Conservation (phyloP, 2,797 vertebrate genomes). For the Sylvilagus floridanus region DNA sequence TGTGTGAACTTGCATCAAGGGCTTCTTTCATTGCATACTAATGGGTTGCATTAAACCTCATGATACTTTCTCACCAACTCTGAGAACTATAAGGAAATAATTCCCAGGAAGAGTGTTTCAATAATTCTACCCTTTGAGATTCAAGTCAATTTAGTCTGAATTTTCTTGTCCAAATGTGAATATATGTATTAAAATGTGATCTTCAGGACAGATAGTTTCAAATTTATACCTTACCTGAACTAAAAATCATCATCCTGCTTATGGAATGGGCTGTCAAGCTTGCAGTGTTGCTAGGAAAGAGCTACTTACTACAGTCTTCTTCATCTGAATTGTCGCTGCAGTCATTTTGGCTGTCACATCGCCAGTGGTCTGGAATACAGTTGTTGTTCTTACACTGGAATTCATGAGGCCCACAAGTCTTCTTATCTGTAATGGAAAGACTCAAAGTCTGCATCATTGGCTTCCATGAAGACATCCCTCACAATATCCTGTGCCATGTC, state of each 20-base stretch:
- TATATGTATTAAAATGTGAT: slow-evolving; percentile 48
- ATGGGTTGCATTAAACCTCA: slow-evolving; percentile 69
- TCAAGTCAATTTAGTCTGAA: slow-evolving; percentile 60
- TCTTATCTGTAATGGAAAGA: slow-evolving; percentile 95
- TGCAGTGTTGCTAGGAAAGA: background rate
- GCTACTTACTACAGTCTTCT: slow-evolving; percentile 97
- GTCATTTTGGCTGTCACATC: slow-evolving; percentile 98
- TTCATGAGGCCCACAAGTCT: slow-evolving; percentile 98
- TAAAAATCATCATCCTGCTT: background rate
- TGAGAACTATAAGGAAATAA: slow-evolving; percentile 61
- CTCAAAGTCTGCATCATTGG: background rate
- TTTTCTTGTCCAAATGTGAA: slow-evolving; percentile 48
- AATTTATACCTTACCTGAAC: background rate
- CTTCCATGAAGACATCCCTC: background rate
- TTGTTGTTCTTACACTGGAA: slow-evolving; percentile 99
- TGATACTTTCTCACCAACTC: slow-evolving; percentile 64
- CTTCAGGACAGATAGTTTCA: slow-evolving; percentile 5
- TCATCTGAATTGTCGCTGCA: slow-evolving; percentile 99
- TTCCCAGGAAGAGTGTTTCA: slow-evolving; percentile 53
- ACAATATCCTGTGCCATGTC: background rate
- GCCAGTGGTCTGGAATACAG: slow-evolving; percentile 99
- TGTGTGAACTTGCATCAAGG: slow-evolving; percentile 57
- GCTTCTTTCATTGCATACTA: slow-evolving; percentile 61
- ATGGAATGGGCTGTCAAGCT: slow-evolving; percentile 11
- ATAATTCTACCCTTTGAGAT: slow-evolving; percentile 54